A percentile compares a stretch with the other conserved stretches of the same genome.
These are phyloP conservation scores for Progne subis DNA, from an alignment of 2,113 vertebrate species.

Conservation along the genomic window DNA sequence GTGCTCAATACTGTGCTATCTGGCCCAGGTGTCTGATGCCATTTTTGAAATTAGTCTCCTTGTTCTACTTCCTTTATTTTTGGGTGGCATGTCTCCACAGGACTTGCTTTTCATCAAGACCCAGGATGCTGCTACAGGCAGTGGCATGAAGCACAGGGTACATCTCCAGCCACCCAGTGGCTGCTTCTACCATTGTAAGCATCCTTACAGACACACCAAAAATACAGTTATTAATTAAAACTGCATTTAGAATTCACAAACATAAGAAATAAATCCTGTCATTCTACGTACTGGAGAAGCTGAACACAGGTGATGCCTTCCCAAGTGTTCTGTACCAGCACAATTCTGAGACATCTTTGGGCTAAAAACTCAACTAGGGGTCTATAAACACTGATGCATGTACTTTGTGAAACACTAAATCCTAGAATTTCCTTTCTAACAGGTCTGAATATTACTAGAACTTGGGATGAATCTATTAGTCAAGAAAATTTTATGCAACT, in stretches of 20 bases:
- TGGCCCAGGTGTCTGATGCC: fast-evolving
- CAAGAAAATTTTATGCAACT: neutral
- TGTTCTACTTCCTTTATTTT: neutral
- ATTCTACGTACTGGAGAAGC: neutral
- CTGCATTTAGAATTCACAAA: neutral
- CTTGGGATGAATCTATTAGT: neutral
- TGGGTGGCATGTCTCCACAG: neutral
- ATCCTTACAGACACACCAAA: neutral
- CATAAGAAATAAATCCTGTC: neutral
- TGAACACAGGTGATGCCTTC: neutral
- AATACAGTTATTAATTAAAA: neutral
- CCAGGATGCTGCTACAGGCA: neutral
- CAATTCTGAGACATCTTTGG: neutral
- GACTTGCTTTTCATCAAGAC: neutral
- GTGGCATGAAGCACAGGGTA: neutral
- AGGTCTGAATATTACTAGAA: neutral
- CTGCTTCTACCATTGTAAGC: neutral
- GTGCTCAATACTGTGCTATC: neutral
- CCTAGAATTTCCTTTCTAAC: neutral
- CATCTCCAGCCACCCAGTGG: neutral
- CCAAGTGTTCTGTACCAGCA: neutral
- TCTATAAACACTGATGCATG: neutral
- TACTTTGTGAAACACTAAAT: neutral
- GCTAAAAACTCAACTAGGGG: neutral
- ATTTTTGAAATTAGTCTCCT: neutral